Base-by-base conservation (phyloP, 2,797 vertebrate species). In the Enteromius anoplus region DNA sequence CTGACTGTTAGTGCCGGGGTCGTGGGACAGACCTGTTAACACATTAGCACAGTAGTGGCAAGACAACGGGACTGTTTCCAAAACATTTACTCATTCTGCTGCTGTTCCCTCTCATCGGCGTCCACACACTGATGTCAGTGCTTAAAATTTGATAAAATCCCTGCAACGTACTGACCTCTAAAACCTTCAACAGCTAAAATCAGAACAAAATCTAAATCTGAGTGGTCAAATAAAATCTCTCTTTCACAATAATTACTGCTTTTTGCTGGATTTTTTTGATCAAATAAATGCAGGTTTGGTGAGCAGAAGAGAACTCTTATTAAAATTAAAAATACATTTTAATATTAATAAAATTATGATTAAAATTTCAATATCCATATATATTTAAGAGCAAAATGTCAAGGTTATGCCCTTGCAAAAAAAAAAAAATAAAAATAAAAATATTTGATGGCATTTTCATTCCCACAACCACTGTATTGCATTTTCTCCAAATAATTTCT, bases 1-100 rank as follows among this genome's bases (percentile, higher is more conserved):
- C 49, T 42, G 45, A 9, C 77, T 37, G 49, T 58, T 37, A 80
- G 78, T 5, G 37, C 60, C 71, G 37, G 78, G 14, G 64, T 42
- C 1, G 3, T 26, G n/a, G 65, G 51, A 45, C 23, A 58, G 66
- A 71, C 19, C 53, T 71, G 26, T 80, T 71, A 60, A 26, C 40
- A 62, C 53, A 71, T 71, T 71, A 71, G 66, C 64, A 29, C 15
- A 4, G 34, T 69, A 8, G 34, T 19, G 68, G 32, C 23, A 58
- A 70, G 78, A 58, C 37, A 60, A 72, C 32, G 7, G 40, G 26
- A 80, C 47, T 60, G 26, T n/a, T 80, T 60, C 34, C 53, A 70
- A 62, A 80, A 58, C n/a, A 19, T 80, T 70, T 58, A 26, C 10
- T 29, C 6, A 29, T 45, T 69, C 4, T 0, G 51, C 65, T 40